Evolutionary conservation across 2,113 vertebrate species (phyloP), one percentile per base, ranked within the genome.

Genomic region (Parotia lawesii): DNA sequence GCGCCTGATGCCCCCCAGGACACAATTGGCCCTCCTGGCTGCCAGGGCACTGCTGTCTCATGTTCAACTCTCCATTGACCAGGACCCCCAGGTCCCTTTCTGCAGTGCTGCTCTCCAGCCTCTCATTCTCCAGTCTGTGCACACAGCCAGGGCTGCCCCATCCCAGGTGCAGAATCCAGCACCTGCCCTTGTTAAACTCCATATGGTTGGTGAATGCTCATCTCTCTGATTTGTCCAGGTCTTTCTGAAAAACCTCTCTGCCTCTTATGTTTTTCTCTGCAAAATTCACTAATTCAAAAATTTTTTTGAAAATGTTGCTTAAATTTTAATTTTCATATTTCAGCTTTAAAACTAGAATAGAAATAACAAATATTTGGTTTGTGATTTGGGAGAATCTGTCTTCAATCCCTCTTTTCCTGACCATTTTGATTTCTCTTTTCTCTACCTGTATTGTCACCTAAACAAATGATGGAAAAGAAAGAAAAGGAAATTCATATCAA

Each of bases 51-150:
- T 62, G 80, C 56, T 82, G 47, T 2, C 38, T 44, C 21, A 0
- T 6, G 22, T 44, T 27, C 56, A 5, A 0, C 11, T 31, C 4
- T 0, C 0, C 2, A 45, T 1, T 0, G 5, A 2, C 47, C 57
- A 62, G 57, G 38, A 37, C 5, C 38, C 37, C 3, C 67, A 56
- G 11, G n/a, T 20, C 20, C 19, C 16, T 85, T 85, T 42, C 28
- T 0, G 0, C 0, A 1, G 67, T 1, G 0, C 15, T 65, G 29
- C 20, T 25, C 12, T 57, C 35, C 70, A 65, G 35, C 15, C 7
- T 73, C 69, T 65, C n/a, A 15, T 38, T 33, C 27, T 67, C 48
- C 69, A 47, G 22, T 15, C 50, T 50, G 10, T 40, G 6, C 29
- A 13, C 16, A 16, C 24, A 74, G 8, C 51, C 51, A 57, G 35